Evolutionary conservation across 1,140 invertebrate genomes (phyloP).

Genomic region (Cepaea nemoralis): DNA sequence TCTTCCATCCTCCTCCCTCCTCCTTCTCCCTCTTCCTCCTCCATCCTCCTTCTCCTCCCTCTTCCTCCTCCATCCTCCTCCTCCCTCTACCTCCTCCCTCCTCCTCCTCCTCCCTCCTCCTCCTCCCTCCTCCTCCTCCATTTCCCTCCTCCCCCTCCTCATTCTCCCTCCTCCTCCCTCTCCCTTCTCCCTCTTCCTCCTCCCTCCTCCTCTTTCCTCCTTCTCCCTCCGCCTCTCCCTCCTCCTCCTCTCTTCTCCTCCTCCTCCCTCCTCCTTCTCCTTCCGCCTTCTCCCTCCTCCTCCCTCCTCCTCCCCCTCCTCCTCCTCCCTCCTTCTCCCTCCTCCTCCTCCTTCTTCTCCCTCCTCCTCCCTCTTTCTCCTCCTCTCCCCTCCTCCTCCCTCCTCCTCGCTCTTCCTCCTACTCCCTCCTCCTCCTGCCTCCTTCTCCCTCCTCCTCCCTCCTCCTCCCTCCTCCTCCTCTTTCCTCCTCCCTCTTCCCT

Average conservation of each 20-base stretch:
- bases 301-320: background rate
- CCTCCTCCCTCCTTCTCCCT: background rate
- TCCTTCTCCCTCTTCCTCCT: too few relatives aligned
- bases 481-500: background rate
- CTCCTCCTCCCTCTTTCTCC: background rate
- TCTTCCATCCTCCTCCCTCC: too few relatives aligned
- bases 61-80: too few relatives aligned
- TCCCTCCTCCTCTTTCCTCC: background rate
- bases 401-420: background rate
- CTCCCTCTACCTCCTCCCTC: too few relatives aligned
- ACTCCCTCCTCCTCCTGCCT: too few relatives aligned
- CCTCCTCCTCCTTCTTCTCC: constrained; percentile 23
- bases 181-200: background rate
- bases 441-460: too few relatives aligned
- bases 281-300: background rate
- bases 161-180: background rate
- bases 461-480: background rate
- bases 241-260: background rate
- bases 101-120: background rate
- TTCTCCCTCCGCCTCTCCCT: background rate
- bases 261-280: background rate
- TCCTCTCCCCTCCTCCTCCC: constrained; percentile 7
- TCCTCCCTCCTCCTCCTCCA: too few relatives aligned
- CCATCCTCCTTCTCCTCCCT: too few relatives aligned
- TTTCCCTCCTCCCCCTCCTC: too few relatives aligned